Percentiles rank a stretch among this genome's conserved stretches.
phyloP scores from a whole-genome alignment of 2,888 invertebrate species.

The Drosophila neonasuta region DNA sequence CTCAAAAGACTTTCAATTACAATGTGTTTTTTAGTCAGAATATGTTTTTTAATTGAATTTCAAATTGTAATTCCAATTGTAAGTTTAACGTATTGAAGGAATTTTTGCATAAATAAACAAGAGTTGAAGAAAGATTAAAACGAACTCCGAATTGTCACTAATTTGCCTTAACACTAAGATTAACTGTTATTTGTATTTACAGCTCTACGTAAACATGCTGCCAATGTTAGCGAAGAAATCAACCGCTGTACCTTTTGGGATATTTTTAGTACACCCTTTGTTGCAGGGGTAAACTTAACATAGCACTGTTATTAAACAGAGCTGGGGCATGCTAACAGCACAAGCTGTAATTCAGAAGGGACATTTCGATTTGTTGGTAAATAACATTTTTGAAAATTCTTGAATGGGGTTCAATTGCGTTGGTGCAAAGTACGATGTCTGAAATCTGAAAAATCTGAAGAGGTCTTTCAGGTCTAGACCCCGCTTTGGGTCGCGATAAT shows the following conservation, averaged over 20 bases:
- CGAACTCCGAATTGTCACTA: neutral
- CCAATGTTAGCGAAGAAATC: constrained; percentile 1
- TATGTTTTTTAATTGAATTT: constrained; percentile 41
- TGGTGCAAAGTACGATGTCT: no score
- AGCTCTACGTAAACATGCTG: neutral
- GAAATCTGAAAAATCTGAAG: no score
- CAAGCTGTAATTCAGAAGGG: neutral
- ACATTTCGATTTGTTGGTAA: no score
- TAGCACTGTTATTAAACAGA: neutral
- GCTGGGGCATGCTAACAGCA: neutral
- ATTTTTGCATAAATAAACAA: constrained; percentile 71
- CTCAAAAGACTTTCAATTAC: constrained; percentile 51
- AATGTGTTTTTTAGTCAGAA: constrained; percentile 54
- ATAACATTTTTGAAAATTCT: no score
- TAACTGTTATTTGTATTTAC: neutral
- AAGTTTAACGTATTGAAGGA: constrained; percentile 60
- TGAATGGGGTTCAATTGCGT: no score
- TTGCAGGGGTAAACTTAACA: neutral
- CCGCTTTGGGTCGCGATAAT: no score
- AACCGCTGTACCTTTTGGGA: constrained; percentile 19
- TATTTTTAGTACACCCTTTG: constrained; percentile 33
- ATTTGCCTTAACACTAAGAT: neutral
- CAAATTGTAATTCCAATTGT: constrained; percentile 63
- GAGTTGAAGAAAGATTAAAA: constrained; percentile 61
- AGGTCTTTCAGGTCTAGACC: no score